Percentiles rank a stretch among this genome's conserved stretches.
Conservation (phyloP, 2,888 invertebrate genomes). For the Drosophila siamana region DNA sequence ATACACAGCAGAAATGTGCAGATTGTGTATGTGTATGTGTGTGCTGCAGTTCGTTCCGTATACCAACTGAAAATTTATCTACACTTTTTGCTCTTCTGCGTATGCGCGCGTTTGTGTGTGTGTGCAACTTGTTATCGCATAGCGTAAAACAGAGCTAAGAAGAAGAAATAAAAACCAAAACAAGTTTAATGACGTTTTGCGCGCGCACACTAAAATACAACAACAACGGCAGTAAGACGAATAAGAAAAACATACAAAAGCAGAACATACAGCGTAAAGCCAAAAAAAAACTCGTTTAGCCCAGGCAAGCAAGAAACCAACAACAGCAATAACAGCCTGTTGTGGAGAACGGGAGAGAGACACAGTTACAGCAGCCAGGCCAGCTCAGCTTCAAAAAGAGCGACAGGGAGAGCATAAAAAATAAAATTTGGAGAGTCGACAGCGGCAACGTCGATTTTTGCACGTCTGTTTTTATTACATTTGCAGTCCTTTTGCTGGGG, state of each 20-base stretch:
- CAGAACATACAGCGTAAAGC: constrained; percentile 27
- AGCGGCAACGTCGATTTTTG: constrained; percentile 43
- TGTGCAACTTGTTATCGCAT: constrained; percentile 81
- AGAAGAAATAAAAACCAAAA: constrained; percentile 75
- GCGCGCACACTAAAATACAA: constrained; percentile 63
- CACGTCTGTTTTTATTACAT: constrained; percentile 78
- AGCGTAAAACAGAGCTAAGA: constrained; percentile 65
- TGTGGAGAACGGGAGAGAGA: constrained; percentile 40
- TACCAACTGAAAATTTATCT: constrained; percentile 71
- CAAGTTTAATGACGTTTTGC: constrained; percentile 83
- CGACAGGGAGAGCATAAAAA: constrained; percentile 14
- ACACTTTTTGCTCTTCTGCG: constrained; percentile 58
- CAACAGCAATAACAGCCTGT: constrained; percentile 10
- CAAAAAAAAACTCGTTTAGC: constrained; percentile 59
- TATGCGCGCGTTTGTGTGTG: constrained; percentile 48
- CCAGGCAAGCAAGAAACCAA: constrained; percentile 20
- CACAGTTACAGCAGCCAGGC: constrained; percentile 41
- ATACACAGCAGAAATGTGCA: constrained; percentile 12
- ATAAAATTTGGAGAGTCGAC: constrained; percentile 1
- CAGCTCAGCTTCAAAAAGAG: constrained; percentile 11
- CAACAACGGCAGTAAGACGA: constrained; percentile 40
- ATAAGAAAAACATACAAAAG: constrained; percentile 39
- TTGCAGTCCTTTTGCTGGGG: constrained; percentile 55
- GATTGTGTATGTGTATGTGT: background rate
- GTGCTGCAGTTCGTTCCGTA: constrained; percentile 54